A percentile compares a stretch with the other conserved stretches of the same genome.
These are phyloP conservation scores for Talpa occidentalis DNA, from an alignment of 2,113 vertebrate species.

Conservation along the genomic window DNA sequence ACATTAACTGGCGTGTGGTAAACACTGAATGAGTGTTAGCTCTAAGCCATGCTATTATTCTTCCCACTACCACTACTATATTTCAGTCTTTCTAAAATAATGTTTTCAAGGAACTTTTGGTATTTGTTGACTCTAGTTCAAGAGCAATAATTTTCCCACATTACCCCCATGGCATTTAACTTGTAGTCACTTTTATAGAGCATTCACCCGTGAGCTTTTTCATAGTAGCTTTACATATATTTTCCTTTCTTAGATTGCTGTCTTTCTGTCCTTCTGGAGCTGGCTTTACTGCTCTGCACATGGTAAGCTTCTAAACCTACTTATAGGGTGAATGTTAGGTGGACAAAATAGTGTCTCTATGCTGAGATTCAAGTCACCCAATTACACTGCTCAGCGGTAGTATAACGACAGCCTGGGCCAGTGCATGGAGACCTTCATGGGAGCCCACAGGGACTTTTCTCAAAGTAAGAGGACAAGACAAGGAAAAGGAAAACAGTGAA, in stretches of 20 bases:
- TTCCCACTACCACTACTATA: background rate
- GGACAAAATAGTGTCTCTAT: background rate
- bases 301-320: background rate
- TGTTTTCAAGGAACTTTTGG: background rate
- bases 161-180: background rate
- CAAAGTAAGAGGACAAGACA: constrained; percentile 51
- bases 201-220: background rate
- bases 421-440: background rate
- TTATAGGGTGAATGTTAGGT: background rate
- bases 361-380: background rate
- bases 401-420: background rate
- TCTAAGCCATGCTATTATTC: background rate
- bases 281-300: background rate
- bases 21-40: background rate
- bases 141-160: background rate
- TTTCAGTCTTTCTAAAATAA: constrained; percentile 13
- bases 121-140: background rate
- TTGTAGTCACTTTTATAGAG: background rate
- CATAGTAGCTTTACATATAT: background rate
- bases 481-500: constrained; percentile 44
- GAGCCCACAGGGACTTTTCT: background rate
- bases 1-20: background rate
- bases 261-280: background rate
- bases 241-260: background rate
- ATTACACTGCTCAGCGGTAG: no score